A percentile compares a stretch with the other conserved stretches of the same genome.
These are phyloP conservation scores for Drosophila conformis DNA, from an alignment of 2,888 invertebrate species.

Conservation along the genomic window DNA sequence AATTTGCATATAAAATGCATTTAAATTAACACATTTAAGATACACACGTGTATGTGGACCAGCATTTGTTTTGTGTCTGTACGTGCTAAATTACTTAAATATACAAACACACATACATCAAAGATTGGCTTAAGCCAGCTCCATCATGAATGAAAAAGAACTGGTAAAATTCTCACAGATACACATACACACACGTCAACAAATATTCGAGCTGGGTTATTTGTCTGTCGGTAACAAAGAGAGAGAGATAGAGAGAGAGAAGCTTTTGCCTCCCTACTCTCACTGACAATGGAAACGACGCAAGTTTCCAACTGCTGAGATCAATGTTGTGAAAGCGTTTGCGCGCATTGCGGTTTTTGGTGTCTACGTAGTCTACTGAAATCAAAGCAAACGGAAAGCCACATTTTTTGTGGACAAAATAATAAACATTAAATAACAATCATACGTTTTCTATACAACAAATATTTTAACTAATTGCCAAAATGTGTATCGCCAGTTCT, in stretches of 20 bases:
- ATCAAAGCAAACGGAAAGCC: conserved; percentile 45
- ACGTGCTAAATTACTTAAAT: conserved; percentile 2
- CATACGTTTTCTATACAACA: conserved; percentile 1
- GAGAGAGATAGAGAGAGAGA: conserved; percentile 21
- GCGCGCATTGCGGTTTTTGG: conserved; percentile 45
- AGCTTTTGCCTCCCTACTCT: conserved; percentile 46
- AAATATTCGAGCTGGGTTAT: conserved; percentile 21
- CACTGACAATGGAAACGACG: conserved; percentile 50
- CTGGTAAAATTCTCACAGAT: conserved; percentile 52
- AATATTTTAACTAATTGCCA: neutral
- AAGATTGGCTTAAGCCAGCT: conserved; percentile 27
- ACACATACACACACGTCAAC: conserved; percentile 3
- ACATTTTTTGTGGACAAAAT: conserved; percentile 21
- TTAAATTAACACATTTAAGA: conserved; percentile 4
- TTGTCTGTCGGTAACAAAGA: conserved; percentile 24
- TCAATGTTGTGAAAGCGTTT: conserved; percentile 61
- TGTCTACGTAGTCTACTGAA: conserved; percentile 40
- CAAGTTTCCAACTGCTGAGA: conserved; percentile 44
- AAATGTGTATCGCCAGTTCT: neutral
- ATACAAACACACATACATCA: conserved; percentile 4
- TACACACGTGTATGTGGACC: conserved; percentile 5
- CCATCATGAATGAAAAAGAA: conserved; percentile 55
- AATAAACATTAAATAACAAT: neutral
- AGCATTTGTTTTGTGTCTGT: conserved; percentile 8
- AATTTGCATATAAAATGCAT: conserved; percentile 6